Evolutionary conservation across 2,888 invertebrate genomes (phyloP).

Genomic region (Drosophila neonasuta): DNA sequence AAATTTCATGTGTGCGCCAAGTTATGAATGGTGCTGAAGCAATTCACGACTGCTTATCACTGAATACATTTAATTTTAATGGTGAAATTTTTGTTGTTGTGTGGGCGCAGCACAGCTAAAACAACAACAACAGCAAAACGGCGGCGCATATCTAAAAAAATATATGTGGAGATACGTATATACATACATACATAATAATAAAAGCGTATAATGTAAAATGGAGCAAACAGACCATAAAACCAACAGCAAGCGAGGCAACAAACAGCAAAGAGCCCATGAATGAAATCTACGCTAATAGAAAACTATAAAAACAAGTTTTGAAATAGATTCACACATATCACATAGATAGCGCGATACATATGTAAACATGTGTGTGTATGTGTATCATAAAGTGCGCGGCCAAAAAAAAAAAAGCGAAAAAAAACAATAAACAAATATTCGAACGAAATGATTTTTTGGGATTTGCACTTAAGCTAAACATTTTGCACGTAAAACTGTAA

Average conservation of each 20-base stretch:
- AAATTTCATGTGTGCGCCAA: slow-evolving; percentile 35
- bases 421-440: slow-evolving; percentile 3
- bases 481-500: slow-evolving; percentile 58
- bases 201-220: slow-evolving; percentile 61
- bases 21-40: slow-evolving; percentile 27
- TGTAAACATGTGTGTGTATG: slow-evolving; percentile 1
- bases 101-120: slow-evolving; percentile 35
- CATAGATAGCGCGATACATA: slow-evolving; percentile 1
- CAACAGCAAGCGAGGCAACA: slow-evolving; percentile 24
- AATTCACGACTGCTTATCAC: slow-evolving; percentile 14
- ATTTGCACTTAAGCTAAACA: slow-evolving; percentile 57
- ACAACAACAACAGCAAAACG: slow-evolving; percentile 14
- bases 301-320: slow-evolving; percentile 47
- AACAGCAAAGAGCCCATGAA: slow-evolving; percentile 50
- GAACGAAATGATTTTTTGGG: slow-evolving; percentile 25
- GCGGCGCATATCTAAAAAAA: slow-evolving; percentile 15
- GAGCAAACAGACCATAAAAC: slow-evolving; percentile 71
- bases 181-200: slow-evolving; percentile 27
- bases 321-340: slow-evolving; percentile 38
- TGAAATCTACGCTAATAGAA: slow-evolving; percentile 60
- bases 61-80: slow-evolving; percentile 9
- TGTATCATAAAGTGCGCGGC: slow-evolving; percentile 13
- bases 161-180: neutral
- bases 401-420: slow-evolving; percentile 6
- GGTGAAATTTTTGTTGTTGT: slow-evolving; percentile 14